phyloP scores from a whole-genome alignment of 2,797 vertebrate genomes.

The Dipus sagitta region DNA sequence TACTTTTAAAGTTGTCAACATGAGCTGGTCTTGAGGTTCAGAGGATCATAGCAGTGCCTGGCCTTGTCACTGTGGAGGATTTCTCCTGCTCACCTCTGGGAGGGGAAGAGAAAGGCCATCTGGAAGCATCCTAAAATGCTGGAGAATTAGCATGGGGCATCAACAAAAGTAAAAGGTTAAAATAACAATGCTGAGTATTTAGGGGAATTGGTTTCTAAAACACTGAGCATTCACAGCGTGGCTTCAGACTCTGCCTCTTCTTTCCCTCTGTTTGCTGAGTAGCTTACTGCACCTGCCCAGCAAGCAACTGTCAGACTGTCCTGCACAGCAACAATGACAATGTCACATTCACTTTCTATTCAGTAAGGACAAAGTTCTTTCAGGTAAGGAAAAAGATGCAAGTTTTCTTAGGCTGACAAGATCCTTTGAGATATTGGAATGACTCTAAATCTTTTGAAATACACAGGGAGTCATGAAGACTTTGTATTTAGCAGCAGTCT shows the following conservation, averaged over 20 bases:
- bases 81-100: background rate
- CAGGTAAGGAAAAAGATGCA: background rate
- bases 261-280: background rate
- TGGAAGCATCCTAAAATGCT: background rate
- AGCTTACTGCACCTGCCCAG: background rate
- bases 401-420: background rate
- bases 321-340: no score
- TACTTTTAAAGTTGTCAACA: background rate
- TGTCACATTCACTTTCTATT: no score
- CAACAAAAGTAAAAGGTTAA: background rate
- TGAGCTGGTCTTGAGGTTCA: accelerated
- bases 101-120: background rate
- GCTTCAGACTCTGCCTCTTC: background rate
- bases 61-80: background rate
- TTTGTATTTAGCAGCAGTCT: background rate
- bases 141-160: background rate
- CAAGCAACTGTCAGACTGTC: background rate
- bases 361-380: background rate
- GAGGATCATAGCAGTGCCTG: no score
- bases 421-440: background rate
- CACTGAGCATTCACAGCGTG: no score
- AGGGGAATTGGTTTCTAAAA: background rate
- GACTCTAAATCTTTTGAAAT: background rate
- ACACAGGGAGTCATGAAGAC: no score
- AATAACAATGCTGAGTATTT: background rate